Percentiles rank a stretch among this genome's conserved stretches.
phyloP scores from a whole-genome alignment of 2,797 vertebrate species.

The Tenualosa ilisha region DNA sequence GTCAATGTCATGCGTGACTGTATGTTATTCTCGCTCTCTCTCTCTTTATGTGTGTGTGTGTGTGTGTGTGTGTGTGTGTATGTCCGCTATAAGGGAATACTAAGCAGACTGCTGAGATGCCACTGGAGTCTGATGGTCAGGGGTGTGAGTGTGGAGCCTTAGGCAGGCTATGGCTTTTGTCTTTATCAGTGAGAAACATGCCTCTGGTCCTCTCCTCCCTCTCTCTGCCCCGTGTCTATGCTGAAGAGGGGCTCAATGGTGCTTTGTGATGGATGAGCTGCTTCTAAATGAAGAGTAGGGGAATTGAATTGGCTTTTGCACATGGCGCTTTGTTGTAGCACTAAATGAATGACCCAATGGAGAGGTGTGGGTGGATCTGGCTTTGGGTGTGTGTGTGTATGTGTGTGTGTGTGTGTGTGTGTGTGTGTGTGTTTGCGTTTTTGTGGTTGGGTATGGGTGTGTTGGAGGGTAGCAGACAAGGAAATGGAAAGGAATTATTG shows the following conservation, averaged over 20 bases:
- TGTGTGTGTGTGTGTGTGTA: background rate
- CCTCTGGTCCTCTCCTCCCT: background rate
- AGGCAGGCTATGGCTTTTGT: background rate
- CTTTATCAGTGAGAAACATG: background rate
- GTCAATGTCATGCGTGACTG: background rate
- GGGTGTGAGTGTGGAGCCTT: background rate
- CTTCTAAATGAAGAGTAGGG: conserved; percentile 30
- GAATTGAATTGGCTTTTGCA: conserved; percentile 14
- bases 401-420: background rate
- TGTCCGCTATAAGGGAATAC: background rate
- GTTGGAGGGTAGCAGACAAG: no score
- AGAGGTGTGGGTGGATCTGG: background rate
- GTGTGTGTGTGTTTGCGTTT: background rate
- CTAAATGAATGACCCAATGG: background rate
- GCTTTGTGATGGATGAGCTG: conserved; percentile 11
- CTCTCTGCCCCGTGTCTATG: background rate
- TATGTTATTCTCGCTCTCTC: background rate
- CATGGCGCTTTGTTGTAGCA: background rate
- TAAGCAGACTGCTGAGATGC: background rate
- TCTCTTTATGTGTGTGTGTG: background rate
- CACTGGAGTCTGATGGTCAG: background rate
- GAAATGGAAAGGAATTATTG: background rate
- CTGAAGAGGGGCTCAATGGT: background rate
- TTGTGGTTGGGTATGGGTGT: background rate
- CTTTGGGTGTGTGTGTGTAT: background rate